Evolutionary conservation across 2,797 vertebrate genomes (phyloP).

Genomic region (Oreochromis mossambicus): DNA sequence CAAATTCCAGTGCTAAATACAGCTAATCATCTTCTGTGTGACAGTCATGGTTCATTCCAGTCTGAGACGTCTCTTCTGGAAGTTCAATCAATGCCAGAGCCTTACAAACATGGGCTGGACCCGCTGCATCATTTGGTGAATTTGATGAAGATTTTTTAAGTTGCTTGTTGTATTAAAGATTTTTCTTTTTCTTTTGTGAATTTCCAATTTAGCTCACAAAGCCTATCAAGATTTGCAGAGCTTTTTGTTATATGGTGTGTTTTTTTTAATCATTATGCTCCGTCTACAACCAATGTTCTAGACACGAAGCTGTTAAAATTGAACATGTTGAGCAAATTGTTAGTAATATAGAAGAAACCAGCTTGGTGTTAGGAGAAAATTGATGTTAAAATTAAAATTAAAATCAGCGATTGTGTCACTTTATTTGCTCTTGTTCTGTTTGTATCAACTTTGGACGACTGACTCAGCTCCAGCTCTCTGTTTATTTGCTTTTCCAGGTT

Average conservation of each 20-base stretch:
- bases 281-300: background rate
- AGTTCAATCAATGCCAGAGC: background rate
- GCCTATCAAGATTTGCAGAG: too few species aligned
- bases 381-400: background rate
- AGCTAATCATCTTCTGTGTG: background rate
- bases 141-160: background rate
- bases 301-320: background rate
- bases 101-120: background rate
- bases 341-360: background rate
- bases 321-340: background rate
- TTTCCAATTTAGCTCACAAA: too few species aligned
- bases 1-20: background rate
- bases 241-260: too few species aligned
- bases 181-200: too few species aligned
- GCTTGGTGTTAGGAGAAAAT: background rate
- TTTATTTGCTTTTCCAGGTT: conserved; percentile 9
- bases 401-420: background rate
- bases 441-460: background rate
- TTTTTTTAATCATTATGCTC: background rate
- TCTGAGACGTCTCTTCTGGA: background rate
- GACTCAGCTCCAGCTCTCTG: background rate
- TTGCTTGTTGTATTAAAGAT: too few species aligned
- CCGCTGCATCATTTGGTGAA: conserved; percentile 11
- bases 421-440: background rate
- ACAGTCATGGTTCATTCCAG: background rate